These are phyloP conservation scores for Trachelus iudaicus DNA, from an alignment of 2,888 invertebrate genomes.

Conservation along the genomic window DNA sequence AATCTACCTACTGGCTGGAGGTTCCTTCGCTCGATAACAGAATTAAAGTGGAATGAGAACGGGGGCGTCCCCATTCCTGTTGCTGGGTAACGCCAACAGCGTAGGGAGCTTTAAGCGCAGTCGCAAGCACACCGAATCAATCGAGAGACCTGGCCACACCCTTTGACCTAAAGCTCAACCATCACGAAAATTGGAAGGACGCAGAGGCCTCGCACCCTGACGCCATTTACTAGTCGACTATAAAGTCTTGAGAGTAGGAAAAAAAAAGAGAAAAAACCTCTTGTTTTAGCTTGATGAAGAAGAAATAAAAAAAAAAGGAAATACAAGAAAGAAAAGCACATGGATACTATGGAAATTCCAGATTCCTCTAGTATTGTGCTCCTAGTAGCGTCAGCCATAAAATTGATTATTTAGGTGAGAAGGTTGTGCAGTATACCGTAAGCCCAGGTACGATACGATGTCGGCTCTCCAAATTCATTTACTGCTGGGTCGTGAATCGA, in stretches of 20 bases:
- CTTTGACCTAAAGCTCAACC: conserved; percentile 60
- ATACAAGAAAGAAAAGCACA: background rate
- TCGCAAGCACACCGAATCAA: conserved; percentile 61
- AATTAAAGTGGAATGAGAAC: background rate
- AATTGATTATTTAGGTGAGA: background rate
- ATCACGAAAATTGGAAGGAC: conserved; percentile 31
- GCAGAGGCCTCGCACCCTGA: background rate
- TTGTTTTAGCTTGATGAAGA: background rate
- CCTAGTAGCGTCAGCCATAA: background rate
- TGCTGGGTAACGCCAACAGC: background rate
- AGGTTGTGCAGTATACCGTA: background rate
- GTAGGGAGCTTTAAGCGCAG: conserved; percentile 54
- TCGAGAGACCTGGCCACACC: conserved; percentile 61
- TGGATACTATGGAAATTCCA: background rate
- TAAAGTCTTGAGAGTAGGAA: background rate
- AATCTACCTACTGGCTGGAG: background rate
- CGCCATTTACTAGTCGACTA: background rate
- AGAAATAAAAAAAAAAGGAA: background rate
- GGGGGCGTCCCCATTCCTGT: background rate
- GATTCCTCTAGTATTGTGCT: background rate
- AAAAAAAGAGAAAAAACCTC: background rate
- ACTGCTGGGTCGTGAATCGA: background rate
- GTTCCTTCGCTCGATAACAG: background rate
- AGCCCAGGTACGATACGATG: background rate
- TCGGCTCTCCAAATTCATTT: background rate